phyloP scores from a whole-genome alignment of 92 coral and sea anemone species.

The Paramuricea clavata region DNA sequence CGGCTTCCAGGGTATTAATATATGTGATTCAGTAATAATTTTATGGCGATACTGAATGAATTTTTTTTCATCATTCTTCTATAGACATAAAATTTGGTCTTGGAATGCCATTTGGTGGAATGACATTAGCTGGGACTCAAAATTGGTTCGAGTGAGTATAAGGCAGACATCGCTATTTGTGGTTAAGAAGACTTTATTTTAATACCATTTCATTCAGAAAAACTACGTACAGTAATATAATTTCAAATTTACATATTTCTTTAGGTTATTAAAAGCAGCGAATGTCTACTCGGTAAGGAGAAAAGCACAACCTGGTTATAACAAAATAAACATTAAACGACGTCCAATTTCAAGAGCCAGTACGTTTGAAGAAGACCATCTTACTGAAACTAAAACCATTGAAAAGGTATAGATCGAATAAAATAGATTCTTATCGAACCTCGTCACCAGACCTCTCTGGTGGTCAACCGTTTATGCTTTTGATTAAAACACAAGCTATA shows the following conservation, averaged over 20 bases:
- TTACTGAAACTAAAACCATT: neutral
- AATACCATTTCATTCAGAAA: too few relatives aligned
- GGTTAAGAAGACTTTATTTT: too few relatives aligned
- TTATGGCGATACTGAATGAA: too few relatives aligned
- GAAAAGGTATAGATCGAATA: neutral
- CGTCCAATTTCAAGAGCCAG: neutral
- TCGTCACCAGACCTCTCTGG: too few relatives aligned
- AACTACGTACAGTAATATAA: neutral
- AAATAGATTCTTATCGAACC: neutral
- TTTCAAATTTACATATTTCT: neutral
- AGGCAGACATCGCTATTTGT: too few relatives aligned
- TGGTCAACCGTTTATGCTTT: too few relatives aligned
- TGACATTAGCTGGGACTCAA: slow-evolving; percentile 30
- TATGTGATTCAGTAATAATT: too few relatives aligned
- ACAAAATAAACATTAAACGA: neutral
- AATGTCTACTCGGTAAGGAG: neutral
- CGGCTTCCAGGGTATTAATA: too few relatives aligned
- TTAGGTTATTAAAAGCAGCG: slow-evolving; percentile 3
- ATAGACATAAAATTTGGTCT: slow-evolving; percentile 24
- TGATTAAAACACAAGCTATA: too few relatives aligned
- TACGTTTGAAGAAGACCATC: neutral
- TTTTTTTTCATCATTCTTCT: too few relatives aligned
- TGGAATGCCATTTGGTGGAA: slow-evolving; percentile 4
- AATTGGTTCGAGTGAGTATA: slow-evolving; percentile 46
- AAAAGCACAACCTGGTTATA: neutral